Conservation (phyloP, 2,888 invertebrate species). For the Helicoverpa assulta region DNA sequence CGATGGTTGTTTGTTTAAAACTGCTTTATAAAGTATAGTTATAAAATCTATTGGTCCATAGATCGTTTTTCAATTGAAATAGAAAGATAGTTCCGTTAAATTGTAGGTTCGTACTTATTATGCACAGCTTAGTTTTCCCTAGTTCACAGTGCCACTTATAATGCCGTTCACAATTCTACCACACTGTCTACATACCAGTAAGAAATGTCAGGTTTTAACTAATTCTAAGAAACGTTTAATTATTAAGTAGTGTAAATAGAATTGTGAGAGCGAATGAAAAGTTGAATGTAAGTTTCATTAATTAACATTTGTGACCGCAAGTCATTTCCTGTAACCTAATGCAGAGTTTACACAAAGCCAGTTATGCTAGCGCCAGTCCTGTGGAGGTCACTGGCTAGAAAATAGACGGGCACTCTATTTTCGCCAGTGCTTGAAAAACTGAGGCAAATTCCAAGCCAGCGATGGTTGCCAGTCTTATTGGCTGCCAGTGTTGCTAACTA, state of each 20-base stretch:
- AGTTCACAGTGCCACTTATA: slow-evolving; percentile 15
- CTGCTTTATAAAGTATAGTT: background rate
- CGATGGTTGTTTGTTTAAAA: too few species aligned
- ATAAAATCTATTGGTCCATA: too few species aligned
- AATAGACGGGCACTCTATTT: too few species aligned
- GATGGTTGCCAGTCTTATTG: too few species aligned
- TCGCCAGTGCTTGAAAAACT: too few species aligned
- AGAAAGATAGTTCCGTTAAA: background rate
- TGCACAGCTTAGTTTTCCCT: slow-evolving; percentile 19
- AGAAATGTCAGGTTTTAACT: slow-evolving; percentile 26
- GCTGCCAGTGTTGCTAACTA: too few species aligned
- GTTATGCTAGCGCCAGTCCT: too few species aligned
- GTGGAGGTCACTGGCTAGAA: too few species aligned
- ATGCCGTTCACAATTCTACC: slow-evolving; percentile 35
- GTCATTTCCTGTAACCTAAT: slow-evolving; percentile 51
- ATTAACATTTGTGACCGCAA: slow-evolving; percentile 34
- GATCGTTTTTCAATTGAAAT: too few species aligned
- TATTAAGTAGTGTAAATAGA: slow-evolving; percentile 32
- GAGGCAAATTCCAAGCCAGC: too few species aligned
- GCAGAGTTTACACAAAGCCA: too few species aligned
- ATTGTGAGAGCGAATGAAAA: slow-evolving; percentile 32
- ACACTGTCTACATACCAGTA: slow-evolving; percentile 16
- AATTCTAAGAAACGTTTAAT: slow-evolving; percentile 24
- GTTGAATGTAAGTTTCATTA: slow-evolving; percentile 17
- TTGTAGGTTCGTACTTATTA: slow-evolving; percentile 23